Conservation (phyloP, 1,140 invertebrate species). For the Leptinotarsa defecta region DNA sequence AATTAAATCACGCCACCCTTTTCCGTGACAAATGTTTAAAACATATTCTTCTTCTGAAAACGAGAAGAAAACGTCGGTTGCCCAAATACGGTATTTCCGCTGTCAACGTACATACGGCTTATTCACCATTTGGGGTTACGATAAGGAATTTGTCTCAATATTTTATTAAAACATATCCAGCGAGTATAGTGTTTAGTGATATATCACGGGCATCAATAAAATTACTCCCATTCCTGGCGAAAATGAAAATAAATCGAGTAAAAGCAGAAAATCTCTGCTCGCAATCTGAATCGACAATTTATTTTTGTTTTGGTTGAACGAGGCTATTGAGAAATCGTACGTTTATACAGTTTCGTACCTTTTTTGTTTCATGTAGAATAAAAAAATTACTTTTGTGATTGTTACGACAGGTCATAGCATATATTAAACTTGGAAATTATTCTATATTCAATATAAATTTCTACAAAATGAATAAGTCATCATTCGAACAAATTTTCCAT, state of each 20-base stretch:
- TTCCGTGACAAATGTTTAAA: no score
- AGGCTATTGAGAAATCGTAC: constrained; percentile 14
- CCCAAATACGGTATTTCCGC: no score
- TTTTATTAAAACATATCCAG: constrained; percentile 15
- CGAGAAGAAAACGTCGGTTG: no score
- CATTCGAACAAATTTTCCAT: background rate
- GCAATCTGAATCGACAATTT: constrained; percentile 28
- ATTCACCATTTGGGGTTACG: background rate
- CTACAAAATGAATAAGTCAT: no score
- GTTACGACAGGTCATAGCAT: no score
- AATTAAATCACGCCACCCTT: no score
- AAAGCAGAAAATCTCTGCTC: constrained; percentile 22
- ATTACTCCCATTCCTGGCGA: constrained; percentile 21
- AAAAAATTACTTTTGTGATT: no score
- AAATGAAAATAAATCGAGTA: constrained; percentile 30
- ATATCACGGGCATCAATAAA: constrained; percentile 25
- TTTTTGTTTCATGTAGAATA: background rate
- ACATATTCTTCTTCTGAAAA: no score
- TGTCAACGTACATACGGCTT: no score
- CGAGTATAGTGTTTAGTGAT: constrained; percentile 15
- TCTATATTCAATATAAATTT: no score
- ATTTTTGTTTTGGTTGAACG: constrained; percentile 15
- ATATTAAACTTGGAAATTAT: no score
- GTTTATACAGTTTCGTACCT: constrained; percentile 2
- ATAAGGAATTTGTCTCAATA: constrained; percentile 4